Conservation (phyloP, 92 coral and sea anemone species). For the Porites lobata region DNA sequence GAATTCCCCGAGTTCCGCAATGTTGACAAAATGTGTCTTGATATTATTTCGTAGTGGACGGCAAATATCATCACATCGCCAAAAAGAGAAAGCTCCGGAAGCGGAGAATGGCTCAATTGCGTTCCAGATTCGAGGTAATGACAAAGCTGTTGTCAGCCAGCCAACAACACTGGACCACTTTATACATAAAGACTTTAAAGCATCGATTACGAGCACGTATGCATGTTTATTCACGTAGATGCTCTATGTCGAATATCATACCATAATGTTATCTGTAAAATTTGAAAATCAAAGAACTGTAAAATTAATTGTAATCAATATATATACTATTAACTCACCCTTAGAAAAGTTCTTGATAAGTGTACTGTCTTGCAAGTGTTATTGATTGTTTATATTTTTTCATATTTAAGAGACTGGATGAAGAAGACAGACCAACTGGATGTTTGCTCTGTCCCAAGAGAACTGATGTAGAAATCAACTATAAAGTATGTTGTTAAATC, state of each 20-base stretch:
- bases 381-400: neutral
- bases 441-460: constrained; percentile 93
- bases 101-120: constrained; percentile 72
- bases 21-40: neutral
- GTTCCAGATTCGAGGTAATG: constrained; percentile 85
- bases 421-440: constrained; percentile 98
- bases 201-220: too few species aligned
- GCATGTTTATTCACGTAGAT: too few species aligned
- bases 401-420: constrained; percentile 84
- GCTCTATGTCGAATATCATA: too few species aligned
- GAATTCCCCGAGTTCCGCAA: neutral
- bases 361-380: too few species aligned
- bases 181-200: too few species aligned
- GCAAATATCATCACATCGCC: constrained; percentile 87
- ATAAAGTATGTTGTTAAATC: constrained; percentile 70
- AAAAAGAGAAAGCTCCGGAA: constrained; percentile 80
- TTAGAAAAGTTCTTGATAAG: too few species aligned
- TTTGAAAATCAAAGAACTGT: too few species aligned
- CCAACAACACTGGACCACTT: too few species aligned
- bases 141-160: neutral
- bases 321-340: too few species aligned
- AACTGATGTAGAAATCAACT: constrained; percentile 84
- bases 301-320: too few species aligned
- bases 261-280: too few species aligned
- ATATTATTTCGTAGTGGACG: constrained; percentile 48